phyloP scores from a whole-genome alignment of 2,797 vertebrate species.

The Sparus aurata region DNA sequence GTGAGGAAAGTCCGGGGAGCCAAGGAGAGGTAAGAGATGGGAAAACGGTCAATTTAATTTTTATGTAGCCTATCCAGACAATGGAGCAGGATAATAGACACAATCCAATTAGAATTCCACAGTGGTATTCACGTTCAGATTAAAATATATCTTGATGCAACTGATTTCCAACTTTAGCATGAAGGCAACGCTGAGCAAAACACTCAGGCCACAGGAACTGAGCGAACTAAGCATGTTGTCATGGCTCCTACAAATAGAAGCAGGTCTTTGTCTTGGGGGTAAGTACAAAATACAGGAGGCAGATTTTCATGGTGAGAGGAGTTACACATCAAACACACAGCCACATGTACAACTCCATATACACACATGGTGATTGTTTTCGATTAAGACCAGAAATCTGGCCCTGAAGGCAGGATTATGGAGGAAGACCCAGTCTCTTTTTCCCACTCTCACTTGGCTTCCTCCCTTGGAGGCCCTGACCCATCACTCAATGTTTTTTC shows the following conservation, averaged over 20 bases:
- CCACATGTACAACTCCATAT: neutral
- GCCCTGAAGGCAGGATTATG: conserved; percentile 26
- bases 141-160: conserved; percentile 15
- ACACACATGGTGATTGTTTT: conserved; percentile 29
- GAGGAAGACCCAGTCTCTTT: neutral
- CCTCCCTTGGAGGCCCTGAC: conserved; percentile 1
- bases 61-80: neutral
- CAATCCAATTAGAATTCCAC: conserved; percentile 17
- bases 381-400: conserved; percentile 31
- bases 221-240: neutral
- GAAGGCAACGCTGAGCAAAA: conserved; percentile 11
- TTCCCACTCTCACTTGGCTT: conserved; percentile 1
- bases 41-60: conserved; percentile 6
- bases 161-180: conserved; percentile 1
- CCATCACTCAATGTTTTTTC: conserved; percentile 24
- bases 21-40: neutral
- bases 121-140: neutral
- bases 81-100: neutral
- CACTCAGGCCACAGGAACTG: too few species aligned
- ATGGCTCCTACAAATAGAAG: neutral
- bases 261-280: neutral
- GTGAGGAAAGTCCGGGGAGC: neutral
- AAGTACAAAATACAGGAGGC: conserved; percentile 3
- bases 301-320: neutral
- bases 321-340: neutral